These are phyloP conservation scores for Rafetus swinhoei DNA, from an alignment of 2,113 vertebrate genomes.

Conservation along the genomic window DNA sequence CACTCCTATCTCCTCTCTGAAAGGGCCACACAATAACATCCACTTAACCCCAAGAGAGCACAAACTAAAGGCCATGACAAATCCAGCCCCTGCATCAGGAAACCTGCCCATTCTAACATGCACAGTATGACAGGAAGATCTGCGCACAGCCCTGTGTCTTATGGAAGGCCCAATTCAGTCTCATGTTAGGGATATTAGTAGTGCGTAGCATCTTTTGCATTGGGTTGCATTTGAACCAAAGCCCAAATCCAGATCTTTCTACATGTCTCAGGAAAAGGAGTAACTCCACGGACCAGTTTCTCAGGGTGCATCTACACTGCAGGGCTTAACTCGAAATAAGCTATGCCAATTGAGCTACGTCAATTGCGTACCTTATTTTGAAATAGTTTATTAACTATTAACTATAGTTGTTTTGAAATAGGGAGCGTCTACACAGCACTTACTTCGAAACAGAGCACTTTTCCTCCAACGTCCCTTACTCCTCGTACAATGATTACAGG, in stretches of 20 bases:
- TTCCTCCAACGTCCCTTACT: no score
- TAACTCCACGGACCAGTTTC: background rate
- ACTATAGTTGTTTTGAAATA: no score
- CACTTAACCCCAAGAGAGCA: background rate
- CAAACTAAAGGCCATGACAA: background rate
- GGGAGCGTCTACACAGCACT: no score
- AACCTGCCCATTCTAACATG: background rate
- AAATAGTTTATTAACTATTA: no score
- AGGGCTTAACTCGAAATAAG: no score
- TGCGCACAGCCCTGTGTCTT: rapidly evolving
- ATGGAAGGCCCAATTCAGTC: background rate
- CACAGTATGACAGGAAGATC: background rate
- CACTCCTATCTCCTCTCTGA: background rate
- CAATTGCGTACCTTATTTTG: no score
- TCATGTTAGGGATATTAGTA: background rate
- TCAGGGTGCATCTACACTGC: no score
- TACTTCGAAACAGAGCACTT: no score
- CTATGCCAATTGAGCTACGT: no score
- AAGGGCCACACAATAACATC: background rate
- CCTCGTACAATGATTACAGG: no score
- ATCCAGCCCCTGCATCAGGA: background rate
- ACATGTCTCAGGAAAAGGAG: background rate
- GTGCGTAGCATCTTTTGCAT: background rate
- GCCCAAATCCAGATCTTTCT: background rate
- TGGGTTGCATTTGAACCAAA: background rate